Evolutionary conservation across 2,797 vertebrate genomes (phyloP), one percentile per base, ranked within the genome.

Genomic region (Caiman crocodilus): DNA sequence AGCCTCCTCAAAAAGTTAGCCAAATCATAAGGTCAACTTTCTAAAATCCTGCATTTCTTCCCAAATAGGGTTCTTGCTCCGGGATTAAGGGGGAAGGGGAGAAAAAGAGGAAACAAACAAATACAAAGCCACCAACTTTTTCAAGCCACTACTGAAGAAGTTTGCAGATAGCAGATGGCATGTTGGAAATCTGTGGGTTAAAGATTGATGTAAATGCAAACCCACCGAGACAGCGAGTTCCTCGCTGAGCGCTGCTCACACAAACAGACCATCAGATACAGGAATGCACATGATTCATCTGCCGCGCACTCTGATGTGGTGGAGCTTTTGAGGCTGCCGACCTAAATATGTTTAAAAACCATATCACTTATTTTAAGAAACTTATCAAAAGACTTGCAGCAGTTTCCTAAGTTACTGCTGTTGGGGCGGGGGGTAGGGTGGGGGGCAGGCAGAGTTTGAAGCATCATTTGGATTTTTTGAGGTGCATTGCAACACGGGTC

Each of bases 151-250:
- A 83, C 84, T 91, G 84, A 90, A 86, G 81, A 91, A 92, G 73
- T 95, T 95, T 94, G 87, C 69, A 26, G 81, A 69, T 6, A 79
- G 73, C 56, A 90, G 84, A 94, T 32, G 87, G 89, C 32, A 63
- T 25, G 85, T 89, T 12, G 50, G 75, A 94, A 96, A 90, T 61
- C 81, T 76, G 94, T 96, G 82, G 85, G 93, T 79, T 93, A 89
- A 67, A 90, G 63, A 96, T 94, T 91, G 94, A 94, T 89, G 87
- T 94, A 96, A 96, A 96, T 92, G 96, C 86, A 90, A 96, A 96
- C 89, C 96, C 90, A 91, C 76, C 82, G 85, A 84, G 92, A 94
- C 93, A 88, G 84, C 92, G 95, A 95, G 93, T 88, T 96, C 92
- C 90, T 93, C 78, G 3, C 90, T 95, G 93, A 91, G 82, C 94